Evolutionary conservation across 2,888 invertebrate genomes (phyloP).

Genomic region (Drosophila rubida): DNA sequence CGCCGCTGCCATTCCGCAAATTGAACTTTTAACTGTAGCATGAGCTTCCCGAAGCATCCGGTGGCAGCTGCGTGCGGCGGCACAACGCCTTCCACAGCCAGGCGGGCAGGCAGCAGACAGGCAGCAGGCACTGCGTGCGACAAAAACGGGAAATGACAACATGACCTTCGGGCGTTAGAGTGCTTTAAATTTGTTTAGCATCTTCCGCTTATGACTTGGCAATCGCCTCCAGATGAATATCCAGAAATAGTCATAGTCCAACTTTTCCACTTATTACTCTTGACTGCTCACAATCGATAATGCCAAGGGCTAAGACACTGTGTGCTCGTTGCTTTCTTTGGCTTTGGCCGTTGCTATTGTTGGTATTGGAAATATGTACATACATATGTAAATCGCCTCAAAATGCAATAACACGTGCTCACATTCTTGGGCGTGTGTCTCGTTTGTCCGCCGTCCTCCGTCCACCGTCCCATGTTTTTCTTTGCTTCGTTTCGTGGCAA

Average conservation of each 20-base stretch:
- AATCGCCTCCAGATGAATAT: conserved; percentile 59
- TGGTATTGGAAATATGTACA: conserved; percentile 29
- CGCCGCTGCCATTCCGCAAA: conserved; percentile 75
- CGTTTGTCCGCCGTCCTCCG: not conserved
- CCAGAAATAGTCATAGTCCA: conserved; percentile 56
- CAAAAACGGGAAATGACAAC: conserved; percentile 67
- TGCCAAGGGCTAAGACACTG: conserved; percentile 37
- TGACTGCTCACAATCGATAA: conserved; percentile 59
- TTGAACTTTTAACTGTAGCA: conserved; percentile 82
- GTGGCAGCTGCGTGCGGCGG: conserved; percentile 67
- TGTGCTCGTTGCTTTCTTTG: not conserved
- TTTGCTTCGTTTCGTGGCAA: conserved; percentile 35
- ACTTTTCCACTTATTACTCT: conserved; percentile 66
- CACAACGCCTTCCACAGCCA: conserved; percentile 36
- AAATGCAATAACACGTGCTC: conserved; percentile 68
- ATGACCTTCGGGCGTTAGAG: conserved; percentile 74
- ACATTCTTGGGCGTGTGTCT: conserved; percentile 13
- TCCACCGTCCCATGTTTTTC: conserved; percentile 16
- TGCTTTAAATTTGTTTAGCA: conserved; percentile 77
- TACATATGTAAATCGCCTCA: conserved; percentile 44
- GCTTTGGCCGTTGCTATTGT: not conserved
- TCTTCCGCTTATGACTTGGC: conserved; percentile 77
- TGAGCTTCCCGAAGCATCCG: conserved; percentile 70
- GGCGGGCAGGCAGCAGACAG: not conserved
- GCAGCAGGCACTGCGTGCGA: conserved; percentile 17